Base-by-base conservation (phyloP, 2,113 vertebrate genomes). In the Glaucomys volans region DNA sequence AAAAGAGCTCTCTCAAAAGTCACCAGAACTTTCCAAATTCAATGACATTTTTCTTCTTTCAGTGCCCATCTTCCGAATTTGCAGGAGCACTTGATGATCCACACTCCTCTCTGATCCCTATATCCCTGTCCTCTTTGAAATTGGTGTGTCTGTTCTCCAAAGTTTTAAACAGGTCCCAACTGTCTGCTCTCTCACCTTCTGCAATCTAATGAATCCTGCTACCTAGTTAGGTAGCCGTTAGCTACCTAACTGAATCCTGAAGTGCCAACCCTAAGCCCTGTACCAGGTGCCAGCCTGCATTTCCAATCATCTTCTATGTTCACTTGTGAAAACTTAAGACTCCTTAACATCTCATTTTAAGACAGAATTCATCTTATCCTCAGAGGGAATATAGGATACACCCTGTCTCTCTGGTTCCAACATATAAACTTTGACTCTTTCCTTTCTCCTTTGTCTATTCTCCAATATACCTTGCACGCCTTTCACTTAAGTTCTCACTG, bases 1-100 rank as follows among this genome's bases (percentile, higher is more conserved):
- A 82, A 91, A 94, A 95, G 30, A 71, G 37, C 18, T 80, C 42
- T 69, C n/a, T 96, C 52, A 80, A 84, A 92, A 91, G 57, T 89
- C 69, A 75, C 54, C 28, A 64, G 37, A 93, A 89, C 22, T 44
- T 94, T 94, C 37, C 74, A 59, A 79, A 82, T 8, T 54, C 89
- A 67, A 42, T 52, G 67, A 40, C 42, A 47, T 30, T 47, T 82
- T 75, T 35, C 26, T 72, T 67, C 66, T 62, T 62, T 50, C 40
- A 74, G 17, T 62, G 35, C 22, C 54, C 47, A 44, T n/a, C 20
- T 47, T 64, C 40, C 89, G 54, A 47, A 54, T n/a, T 79, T 44
- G 28, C 8, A 89, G 82, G n/a, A 77, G 37, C 50, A 77, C 52
- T 47, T 37, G 24, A 42, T 18, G 35, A 30, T 9, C 74, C 35